These are phyloP conservation scores for Rugalucina vietnamica DNA, from an alignment of 2,888 invertebrate species.

Conservation along the genomic window DNA sequence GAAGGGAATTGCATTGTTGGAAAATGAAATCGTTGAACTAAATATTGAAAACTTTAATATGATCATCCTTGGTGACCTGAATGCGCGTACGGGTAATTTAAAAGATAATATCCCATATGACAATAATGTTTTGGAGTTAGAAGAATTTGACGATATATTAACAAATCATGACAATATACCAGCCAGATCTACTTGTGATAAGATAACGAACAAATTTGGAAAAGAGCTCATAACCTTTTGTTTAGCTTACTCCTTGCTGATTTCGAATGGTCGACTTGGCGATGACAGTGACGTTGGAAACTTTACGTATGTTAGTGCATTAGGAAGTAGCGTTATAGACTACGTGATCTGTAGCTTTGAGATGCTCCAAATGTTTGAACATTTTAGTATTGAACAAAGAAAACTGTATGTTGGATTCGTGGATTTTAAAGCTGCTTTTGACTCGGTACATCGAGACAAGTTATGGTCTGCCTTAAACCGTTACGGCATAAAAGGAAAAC, in stretches of 20 bases:
- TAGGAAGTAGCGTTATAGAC: neutral
- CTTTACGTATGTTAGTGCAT: neutral
- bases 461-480: neutral
- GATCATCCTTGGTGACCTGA: neutral
- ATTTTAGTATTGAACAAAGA: neutral
- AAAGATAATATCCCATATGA: neutral
- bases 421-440: constrained; percentile 13
- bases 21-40: neutral
- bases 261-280: neutral
- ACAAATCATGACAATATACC: neutral
- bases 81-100: neutral
- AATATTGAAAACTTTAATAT: neutral
- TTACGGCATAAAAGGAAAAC: neutral
- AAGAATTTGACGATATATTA: neutral
- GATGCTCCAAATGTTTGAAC: neutral
- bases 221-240: neutral
- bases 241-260: neutral
- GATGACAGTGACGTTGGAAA: neutral
- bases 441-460: constrained; percentile 6
- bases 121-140: neutral
- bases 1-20: neutral
- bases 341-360: neutral
- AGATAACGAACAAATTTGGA: neutral
- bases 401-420: neutral
- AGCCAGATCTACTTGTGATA: neutral